phyloP scores from a whole-genome alignment of 2,113 vertebrate species.

The Notothenia rossii region DNA sequence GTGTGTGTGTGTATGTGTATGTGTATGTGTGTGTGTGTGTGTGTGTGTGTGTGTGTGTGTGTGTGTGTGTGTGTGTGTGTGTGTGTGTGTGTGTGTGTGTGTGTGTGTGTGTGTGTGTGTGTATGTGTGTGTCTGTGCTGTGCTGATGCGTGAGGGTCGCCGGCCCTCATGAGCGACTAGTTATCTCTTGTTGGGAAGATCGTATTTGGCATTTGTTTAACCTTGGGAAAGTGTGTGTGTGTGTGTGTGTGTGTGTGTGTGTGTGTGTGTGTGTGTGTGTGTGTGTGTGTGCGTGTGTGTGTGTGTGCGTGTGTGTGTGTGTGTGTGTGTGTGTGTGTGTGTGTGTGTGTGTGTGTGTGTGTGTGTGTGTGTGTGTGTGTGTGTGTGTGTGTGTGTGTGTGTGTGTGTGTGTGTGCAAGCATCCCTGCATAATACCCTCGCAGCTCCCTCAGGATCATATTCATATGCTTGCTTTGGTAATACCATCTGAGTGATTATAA shows the following conservation, averaged over 20 bases:
- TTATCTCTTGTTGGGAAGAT: constrained; percentile 71
- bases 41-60: too few relatives aligned
- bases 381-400: neutral
- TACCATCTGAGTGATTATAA: constrained; percentile 69
- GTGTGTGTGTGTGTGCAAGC: constrained; percentile 19
- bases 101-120: neutral
- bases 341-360: neutral
- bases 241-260: neutral
- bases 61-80: too few relatives aligned
- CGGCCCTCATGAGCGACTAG: constrained; percentile 57
- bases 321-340: constrained; percentile 13
- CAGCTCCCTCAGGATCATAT: constrained; percentile 72
- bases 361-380: neutral
- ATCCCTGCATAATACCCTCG: constrained; percentile 60
- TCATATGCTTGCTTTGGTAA: constrained; percentile 78
- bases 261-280: neutral
- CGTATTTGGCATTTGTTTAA: constrained; percentile 78
- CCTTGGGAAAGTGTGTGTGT: constrained; percentile 69
- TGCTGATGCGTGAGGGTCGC: constrained; percentile 33
- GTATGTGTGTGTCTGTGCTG: constrained; percentile 52
- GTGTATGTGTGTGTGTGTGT: too few relatives aligned
- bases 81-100: too few relatives aligned
- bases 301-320: neutral
- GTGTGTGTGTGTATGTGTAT: too few relatives aligned
- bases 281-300: neutral